These are phyloP conservation scores for Xyliphius kryptos DNA, from an alignment of 2,113 vertebrate species.

Conservation along the genomic window DNA sequence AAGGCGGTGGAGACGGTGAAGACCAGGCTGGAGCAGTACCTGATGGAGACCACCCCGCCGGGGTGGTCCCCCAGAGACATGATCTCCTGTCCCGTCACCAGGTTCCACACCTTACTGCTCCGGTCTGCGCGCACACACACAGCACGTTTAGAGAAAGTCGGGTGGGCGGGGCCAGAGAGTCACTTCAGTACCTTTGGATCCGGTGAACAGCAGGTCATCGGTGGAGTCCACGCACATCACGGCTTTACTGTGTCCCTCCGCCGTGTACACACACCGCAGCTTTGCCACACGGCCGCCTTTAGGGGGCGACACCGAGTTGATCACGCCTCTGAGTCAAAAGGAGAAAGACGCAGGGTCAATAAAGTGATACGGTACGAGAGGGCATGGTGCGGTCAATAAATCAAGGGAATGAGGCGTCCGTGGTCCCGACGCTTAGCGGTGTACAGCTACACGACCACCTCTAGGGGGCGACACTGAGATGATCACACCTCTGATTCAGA, in stretches of 20 bases:
- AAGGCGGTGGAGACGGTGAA: slow-evolving; percentile 91
- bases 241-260: slow-evolving; percentile 91
- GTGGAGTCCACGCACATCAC: slow-evolving; percentile 91
- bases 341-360: not conserved
- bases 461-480: too few species aligned
- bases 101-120: slow-evolving; percentile 98
- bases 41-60: slow-evolving; percentile 84
- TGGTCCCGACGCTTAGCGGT: too few species aligned
- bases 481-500: too few species aligned
- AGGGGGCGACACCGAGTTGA: slow-evolving; percentile 74
- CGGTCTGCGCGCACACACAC: slow-evolving; percentile 70
- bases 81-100: slow-evolving; percentile 97
- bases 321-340: slow-evolving; percentile 73
- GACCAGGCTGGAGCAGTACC: slow-evolving; percentile 89
- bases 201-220: slow-evolving; percentile 94
- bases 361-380: not conserved
- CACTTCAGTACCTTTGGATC: slow-evolving; percentile 82
- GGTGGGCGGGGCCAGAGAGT: too few species aligned
- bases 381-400: not conserved
- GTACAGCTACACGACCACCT: too few species aligned
- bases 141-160: not conserved
- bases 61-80: slow-evolving; percentile 81
- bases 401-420: slow-evolving; percentile 40
- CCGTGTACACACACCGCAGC: slow-evolving; percentile 79
- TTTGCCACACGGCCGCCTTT: slow-evolving; percentile 61